Base-by-base conservation (phyloP, 2,113 vertebrate genomes). In the Aplodontia rufa region DNA sequence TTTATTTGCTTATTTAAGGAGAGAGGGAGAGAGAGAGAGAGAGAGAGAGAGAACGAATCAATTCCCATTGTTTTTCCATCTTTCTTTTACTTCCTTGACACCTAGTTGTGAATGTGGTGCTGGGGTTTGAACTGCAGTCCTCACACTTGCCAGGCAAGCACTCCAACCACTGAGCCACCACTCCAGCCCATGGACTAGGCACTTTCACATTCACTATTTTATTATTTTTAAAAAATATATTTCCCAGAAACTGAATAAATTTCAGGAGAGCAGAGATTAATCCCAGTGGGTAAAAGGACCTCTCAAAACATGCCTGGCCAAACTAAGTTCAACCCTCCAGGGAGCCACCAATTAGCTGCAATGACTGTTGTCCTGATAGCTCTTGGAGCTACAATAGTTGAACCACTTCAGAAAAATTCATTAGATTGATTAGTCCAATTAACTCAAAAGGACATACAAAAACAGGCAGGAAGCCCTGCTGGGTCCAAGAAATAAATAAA, bases 371-470 rank as follows among this genome's bases (percentile, higher is more conserved):
- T 75, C 49, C 49, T 53, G 75, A 78, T 11, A 94, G 74, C 62
- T 92, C 78, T 94, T 58, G 51, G 74, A 75, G 20, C 60, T 88
- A 78, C 84, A 82, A 40, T 26, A 47, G 58, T 76, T 96, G 91
- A 96, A 84, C 53, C 87, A 94, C 53, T 96, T 95, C 53, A 62
- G 80, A 92, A 94, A 96, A 97, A 95, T 87, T 97, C 96, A 96
- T 97, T 97, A 97, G 94, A 94, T 87, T 95, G 87, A 91, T 95
- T 97, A 94, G 95, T 96, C 93, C 92, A 97, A 95, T 97, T 96
- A 92, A 98, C 92, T 94, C 74, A 93, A 84, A 92, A 80, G 84
- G 79, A 97, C 80, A 97, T 58, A 95, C 35, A 97, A 96, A 98
- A 96, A 76, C 69, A 94, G 96, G 95, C 90, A 98, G 94, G 90